Conservation (phyloP, 2,113 vertebrate genomes). For the Podilymbus podiceps region DNA sequence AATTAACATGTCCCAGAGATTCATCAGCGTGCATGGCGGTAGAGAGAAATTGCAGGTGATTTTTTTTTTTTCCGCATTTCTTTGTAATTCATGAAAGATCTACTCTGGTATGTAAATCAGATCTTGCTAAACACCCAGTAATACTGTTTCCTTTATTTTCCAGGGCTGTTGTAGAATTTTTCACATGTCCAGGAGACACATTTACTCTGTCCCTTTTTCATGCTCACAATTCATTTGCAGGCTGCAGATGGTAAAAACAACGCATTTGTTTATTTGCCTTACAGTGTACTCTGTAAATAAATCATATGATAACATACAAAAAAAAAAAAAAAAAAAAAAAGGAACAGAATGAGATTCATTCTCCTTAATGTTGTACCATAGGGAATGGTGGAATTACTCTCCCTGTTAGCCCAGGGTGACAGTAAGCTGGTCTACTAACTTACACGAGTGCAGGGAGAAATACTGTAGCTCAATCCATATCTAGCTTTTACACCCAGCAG, state of each 20-base stretch:
- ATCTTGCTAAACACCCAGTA: constrained; percentile 58
- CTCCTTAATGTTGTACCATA: constrained; percentile 30
- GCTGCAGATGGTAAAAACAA: constrained; percentile 50
- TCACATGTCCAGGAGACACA: constrained; percentile 51
- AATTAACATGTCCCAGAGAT: constrained; percentile 76
- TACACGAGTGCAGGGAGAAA: background rate
- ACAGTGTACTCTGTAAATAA: constrained; percentile 58
- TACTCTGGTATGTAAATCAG: constrained; percentile 74
- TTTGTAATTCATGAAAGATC: constrained; percentile 70
- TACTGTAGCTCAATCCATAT: background rate
- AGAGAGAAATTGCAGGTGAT: constrained; percentile 11
- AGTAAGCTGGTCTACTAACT: background rate
- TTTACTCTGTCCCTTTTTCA: constrained; percentile 60
- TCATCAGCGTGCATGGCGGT: constrained; percentile 68
- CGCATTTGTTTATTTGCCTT: constrained; percentile 64
- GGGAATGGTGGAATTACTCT: constrained; percentile 40
- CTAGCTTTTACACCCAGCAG: background rate
- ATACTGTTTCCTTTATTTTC: constrained; percentile 70
- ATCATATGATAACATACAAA: constrained; percentile 63
- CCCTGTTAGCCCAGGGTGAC: constrained; percentile 31
- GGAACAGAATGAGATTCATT: constrained; percentile 57
- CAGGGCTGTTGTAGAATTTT: constrained; percentile 57
- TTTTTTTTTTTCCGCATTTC: background rate
- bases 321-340: background rate
- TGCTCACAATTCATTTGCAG: constrained; percentile 56